Conservation (phyloP, 2,888 invertebrate genomes). For the Melanotus villosus region DNA sequence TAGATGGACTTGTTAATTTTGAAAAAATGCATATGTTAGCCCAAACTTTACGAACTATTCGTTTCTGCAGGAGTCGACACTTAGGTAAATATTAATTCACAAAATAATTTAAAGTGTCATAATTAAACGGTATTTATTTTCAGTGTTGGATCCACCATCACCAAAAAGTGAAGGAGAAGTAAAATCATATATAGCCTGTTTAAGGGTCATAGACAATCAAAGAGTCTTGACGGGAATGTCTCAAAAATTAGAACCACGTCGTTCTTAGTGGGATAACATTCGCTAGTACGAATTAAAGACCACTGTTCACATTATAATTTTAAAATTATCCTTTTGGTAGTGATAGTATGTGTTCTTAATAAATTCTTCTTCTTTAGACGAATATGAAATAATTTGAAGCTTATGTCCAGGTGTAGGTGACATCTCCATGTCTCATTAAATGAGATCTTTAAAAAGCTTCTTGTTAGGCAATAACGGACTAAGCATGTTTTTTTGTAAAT, state of each 20-base stretch:
- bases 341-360: slow-evolving; percentile 5
- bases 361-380: background rate
- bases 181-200: slow-evolving; percentile 78
- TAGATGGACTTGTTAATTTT: slow-evolving; percentile 86
- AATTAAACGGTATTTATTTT: slow-evolving; percentile 54
- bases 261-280: slow-evolving; percentile 65
- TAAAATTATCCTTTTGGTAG: slow-evolving; percentile 3
- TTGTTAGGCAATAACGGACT: slow-evolving; percentile 21
- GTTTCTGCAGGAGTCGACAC: slow-evolving; percentile 81
- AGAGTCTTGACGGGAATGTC: slow-evolving; percentile 82
- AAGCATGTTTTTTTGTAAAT: background rate
- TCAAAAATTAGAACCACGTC: slow-evolving; percentile 81
- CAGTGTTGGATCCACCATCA: slow-evolving; percentile 79
- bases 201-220: slow-evolving; percentile 86
- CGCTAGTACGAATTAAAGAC: slow-evolving; percentile 2
- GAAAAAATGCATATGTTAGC: slow-evolving; percentile 94
- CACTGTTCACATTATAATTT: background rate
- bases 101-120: background rate
- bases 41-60: slow-evolving; percentile 83
- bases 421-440: too few species aligned
- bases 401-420: too few species aligned
- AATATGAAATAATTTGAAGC: too few species aligned
- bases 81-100: slow-evolving; percentile 70
- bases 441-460: too few species aligned
- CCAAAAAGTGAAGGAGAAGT: slow-evolving; percentile 81